These are phyloP conservation scores for Archivesica marissinica DNA, from an alignment of 1,140 invertebrate species.

Conservation along the genomic window DNA sequence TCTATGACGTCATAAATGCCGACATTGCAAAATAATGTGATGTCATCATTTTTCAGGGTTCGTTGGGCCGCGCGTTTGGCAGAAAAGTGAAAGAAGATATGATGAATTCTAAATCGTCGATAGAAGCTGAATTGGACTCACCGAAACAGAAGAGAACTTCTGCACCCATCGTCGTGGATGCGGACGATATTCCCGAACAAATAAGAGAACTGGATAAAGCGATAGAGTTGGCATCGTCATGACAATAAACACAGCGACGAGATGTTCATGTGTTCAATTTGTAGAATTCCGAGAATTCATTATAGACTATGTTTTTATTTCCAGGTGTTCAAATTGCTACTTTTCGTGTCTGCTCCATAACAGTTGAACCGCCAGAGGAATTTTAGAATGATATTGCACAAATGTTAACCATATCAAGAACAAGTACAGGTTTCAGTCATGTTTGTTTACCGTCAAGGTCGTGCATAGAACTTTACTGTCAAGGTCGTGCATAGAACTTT, in stretches of 20 bases:
- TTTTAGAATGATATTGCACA: too few species aligned
- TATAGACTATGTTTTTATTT: too few species aligned
- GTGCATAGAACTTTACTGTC: too few species aligned
- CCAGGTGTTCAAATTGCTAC: too few species aligned
- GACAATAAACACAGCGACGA: not conserved
- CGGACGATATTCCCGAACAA: conserved; percentile 58
- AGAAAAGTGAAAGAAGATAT: conserved; percentile 87
- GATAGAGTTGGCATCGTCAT: conserved; percentile 31
- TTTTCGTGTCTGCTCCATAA: too few species aligned
- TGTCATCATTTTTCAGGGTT: conserved; percentile 87
- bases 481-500: too few species aligned
- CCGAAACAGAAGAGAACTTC: conserved; percentile 58
- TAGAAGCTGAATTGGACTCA: conserved; percentile 47
- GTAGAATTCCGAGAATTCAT: too few species aligned
- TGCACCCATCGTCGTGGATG: conserved; percentile 44
- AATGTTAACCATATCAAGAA: too few species aligned
- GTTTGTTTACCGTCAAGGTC: too few species aligned
- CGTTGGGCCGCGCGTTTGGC: conserved; percentile 90
- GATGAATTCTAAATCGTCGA: not conserved
- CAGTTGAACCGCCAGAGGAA: too few species aligned
- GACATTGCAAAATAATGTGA: not conserved
- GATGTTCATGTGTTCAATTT: not conserved
- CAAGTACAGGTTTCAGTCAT: too few species aligned
- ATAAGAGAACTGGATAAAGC: conserved; percentile 59
- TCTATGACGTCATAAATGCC: too few species aligned